phyloP scores from a whole-genome alignment of 2,113 vertebrate species.

The Hemiscyllium ocellatum region DNA sequence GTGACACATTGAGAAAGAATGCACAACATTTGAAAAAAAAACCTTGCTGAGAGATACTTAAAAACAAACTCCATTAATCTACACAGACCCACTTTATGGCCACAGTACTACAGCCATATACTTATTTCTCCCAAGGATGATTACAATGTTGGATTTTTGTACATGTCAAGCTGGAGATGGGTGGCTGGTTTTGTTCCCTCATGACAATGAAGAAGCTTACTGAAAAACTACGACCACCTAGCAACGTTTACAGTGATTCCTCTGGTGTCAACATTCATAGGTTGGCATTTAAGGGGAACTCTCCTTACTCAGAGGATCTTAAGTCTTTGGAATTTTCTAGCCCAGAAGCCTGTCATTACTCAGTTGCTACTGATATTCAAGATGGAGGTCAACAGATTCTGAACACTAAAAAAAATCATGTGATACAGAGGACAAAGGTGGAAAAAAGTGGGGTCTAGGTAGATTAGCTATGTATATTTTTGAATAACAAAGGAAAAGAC shows the following conservation, averaged over 20 bases:
- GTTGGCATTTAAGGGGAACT: background rate
- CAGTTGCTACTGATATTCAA: background rate
- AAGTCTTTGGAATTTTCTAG: background rate
- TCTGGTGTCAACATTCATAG: background rate
- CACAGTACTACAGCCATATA: background rate
- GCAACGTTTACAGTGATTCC: background rate
- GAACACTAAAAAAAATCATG: background rate
- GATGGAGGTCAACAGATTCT: background rate
- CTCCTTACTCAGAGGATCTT: background rate
- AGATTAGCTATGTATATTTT: background rate
- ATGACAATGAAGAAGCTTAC: background rate
- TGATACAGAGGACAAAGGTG: background rate
- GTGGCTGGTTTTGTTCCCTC: background rate
- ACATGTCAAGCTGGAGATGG: background rate
- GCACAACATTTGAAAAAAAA: background rate
- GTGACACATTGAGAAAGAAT: background rate
- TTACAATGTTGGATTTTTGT: background rate
- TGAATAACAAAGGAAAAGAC: background rate
- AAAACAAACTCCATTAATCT: background rate
- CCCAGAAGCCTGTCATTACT: background rate
- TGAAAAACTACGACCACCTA: background rate
- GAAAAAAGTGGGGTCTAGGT: background rate
- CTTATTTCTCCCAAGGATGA: background rate
- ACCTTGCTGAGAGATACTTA: background rate
- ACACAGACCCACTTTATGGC: background rate